Evolutionary conservation across 2,888 invertebrate species (phyloP), one percentile per base, ranked within the genome.

Genomic region (Drosophila anomelani): DNA sequence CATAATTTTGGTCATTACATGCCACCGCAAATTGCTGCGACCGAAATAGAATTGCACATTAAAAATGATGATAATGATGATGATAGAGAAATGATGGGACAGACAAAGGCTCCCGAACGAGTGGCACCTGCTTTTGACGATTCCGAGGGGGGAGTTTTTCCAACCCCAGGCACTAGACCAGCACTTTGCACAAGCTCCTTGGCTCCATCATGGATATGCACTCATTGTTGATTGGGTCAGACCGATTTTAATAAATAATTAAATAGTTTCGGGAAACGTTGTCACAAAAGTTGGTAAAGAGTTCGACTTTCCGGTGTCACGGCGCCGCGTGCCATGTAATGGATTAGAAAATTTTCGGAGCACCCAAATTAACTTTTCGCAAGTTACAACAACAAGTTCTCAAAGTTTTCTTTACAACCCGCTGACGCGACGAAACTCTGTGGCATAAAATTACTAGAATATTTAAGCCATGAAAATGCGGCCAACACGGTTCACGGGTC

Each of bases 401-500:
- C 44, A 59, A 71, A 39, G 46, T 56, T 44, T n/a, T 26, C 26
- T 36, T n/a, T 32, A 62, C 38, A n/a, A n/a, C 62, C 58, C 49
- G 26, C 23, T 46, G 60, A 57, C 67, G 58, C 68, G 67, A 53
- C 74, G 74, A 76, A 76, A 61, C 39, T n/a, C 15, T 47, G 46
- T 20, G 17, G 58, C 10, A n/a, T 29, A n/a, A 60, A 71, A 36
- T 55, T 60, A 34, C 44, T 51, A 41, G 41, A 76, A 61, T 15
- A 62, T 53, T 17, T 61, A 70, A 68, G 47, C 41, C 47, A 49
- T 69, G 53, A 51, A 77, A 88, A 83, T 81, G 81, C 86, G 89
- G 88, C 90, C 84, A 79, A 76, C 77, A 63, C 69, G 87, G 68
- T 80, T 76, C 79, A 85, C 83, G 84, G 78, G 80, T 81, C 88